phyloP scores from a whole-genome alignment of 1,140 invertebrate species.

The Trachymyrmex cornetzi region DNA sequence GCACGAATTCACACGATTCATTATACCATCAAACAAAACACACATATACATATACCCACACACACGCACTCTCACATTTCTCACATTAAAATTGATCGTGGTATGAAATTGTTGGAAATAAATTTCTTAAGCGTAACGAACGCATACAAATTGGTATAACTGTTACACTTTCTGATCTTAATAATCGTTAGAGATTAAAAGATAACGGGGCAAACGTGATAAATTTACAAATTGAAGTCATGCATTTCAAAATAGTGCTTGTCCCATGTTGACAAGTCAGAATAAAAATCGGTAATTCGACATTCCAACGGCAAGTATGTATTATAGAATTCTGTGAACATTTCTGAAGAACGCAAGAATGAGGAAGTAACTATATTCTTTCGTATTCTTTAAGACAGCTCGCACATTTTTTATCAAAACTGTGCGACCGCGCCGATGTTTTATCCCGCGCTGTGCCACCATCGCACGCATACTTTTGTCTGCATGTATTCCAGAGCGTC shows the following conservation, averaged over 20 bases:
- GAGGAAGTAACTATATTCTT: not conserved
- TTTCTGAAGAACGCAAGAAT: slow-evolving; percentile 10
- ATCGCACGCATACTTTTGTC: slow-evolving; percentile 5
- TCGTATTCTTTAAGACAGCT: slow-evolving; percentile 5
- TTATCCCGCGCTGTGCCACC: slow-evolving; percentile 16
- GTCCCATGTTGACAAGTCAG: not conserved
- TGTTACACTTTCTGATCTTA: slow-evolving; percentile 18
- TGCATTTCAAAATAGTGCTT: not conserved
- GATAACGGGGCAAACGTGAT: not conserved
- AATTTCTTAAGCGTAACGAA: not conserved
- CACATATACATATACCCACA: not conserved
- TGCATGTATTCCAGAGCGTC: not conserved
- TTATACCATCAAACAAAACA: not conserved
- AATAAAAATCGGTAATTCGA: not conserved
- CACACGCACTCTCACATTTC: not conserved
- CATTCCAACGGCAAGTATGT: not conserved
- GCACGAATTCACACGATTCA: slow-evolving; percentile 22
- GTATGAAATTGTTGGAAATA: slow-evolving; percentile 15
- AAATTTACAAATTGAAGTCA: not conserved
- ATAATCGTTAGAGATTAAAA: slow-evolving; percentile 15
- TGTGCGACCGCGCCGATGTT: not conserved
- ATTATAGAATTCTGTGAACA: not conserved
- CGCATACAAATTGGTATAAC: slow-evolving; percentile 1
- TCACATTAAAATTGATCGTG: slow-evolving; percentile 34
- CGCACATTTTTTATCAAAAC: slow-evolving; percentile 35